phyloP scores from a whole-genome alignment of 2,797 vertebrate genomes.

The Scarus forsteni region DNA sequence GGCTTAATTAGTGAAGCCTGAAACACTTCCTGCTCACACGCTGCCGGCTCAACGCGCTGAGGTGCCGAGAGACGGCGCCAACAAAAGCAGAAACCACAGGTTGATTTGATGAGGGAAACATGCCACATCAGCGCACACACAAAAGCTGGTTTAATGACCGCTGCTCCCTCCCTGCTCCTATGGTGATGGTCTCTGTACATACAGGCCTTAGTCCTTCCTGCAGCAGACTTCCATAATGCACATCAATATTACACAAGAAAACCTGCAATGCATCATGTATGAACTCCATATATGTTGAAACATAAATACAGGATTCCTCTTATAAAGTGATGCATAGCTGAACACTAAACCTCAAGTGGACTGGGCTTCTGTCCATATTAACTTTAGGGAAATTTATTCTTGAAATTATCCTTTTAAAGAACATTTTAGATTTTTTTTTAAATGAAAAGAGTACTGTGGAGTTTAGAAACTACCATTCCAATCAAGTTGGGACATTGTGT shows the following conservation, averaged over 20 bases:
- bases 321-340: constrained; percentile 32
- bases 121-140: constrained; percentile 27
- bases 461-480: too few species aligned
- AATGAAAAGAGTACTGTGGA: too few species aligned
- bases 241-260: constrained; percentile 50
- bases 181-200: constrained; percentile 18
- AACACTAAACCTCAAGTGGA: not conserved
- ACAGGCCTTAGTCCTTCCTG: constrained; percentile 33
- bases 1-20: constrained; percentile 43
- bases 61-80: constrained; percentile 23
- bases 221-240: constrained; percentile 32
- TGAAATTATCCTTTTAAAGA: too few species aligned
- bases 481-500: too few species aligned
- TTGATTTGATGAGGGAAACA: constrained; percentile 39
- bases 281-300: constrained; percentile 14
- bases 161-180: constrained; percentile 12
- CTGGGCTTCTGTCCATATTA: too few species aligned
- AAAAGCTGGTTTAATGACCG: constrained; percentile 47
- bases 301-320: constrained; percentile 40
- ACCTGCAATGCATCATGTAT: constrained; percentile 46
- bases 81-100: constrained; percentile 24
- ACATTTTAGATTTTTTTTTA: too few species aligned
- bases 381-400: too few species aligned
- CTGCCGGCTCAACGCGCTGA: constrained; percentile 43
- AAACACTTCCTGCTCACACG: constrained; percentile 48